A percentile compares a stretch with the other conserved stretches of the same genome.
phyloP scores from a whole-genome alignment of 2,888 invertebrate species.

The Scaptomyza reducta region DNA sequence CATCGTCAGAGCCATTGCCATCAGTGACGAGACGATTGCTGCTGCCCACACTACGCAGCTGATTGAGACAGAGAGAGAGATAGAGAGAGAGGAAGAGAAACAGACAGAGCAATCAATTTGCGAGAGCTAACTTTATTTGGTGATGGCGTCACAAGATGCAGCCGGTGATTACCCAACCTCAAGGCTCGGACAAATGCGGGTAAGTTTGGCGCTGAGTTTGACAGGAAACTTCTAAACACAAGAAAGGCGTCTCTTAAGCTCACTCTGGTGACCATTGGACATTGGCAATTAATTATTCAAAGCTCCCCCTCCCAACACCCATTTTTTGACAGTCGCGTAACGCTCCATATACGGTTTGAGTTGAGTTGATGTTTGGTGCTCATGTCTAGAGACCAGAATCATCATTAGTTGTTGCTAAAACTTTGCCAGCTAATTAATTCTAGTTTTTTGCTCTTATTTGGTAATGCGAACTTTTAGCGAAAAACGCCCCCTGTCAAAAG shows the following conservation, averaged over 20 bases:
- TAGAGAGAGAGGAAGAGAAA: not conserved
- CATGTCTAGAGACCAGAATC: slow-evolving; percentile 23
- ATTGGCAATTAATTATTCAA: slow-evolving; percentile 37
- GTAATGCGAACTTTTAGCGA: slow-evolving; percentile 24
- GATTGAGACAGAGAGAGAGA: not conserved
- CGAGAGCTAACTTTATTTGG: slow-evolving; percentile 65
- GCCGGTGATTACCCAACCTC: slow-evolving; percentile 81
- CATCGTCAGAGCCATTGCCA: slow-evolving; percentile 41
- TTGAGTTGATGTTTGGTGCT: slow-evolving; percentile 9
- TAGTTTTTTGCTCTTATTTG: slow-evolving; percentile 43
- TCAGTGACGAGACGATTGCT: slow-evolving; percentile 37
- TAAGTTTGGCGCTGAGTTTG: slow-evolving; percentile 64
- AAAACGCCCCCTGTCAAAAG: slow-evolving; percentile 14
- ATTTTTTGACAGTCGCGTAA: slow-evolving; percentile 45
- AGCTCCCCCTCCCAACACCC: not conserved
- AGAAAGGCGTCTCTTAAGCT: slow-evolving; percentile 11
- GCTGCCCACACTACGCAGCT: slow-evolving; percentile 56
- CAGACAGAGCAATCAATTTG: slow-evolving; percentile 8
- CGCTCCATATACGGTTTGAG: slow-evolving; percentile 42
- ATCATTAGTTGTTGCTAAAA: slow-evolving; percentile 6
- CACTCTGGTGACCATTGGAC: not conserved
- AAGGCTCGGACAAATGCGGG: slow-evolving; percentile 85
- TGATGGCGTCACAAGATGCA: slow-evolving; percentile 84
- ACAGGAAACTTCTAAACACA: slow-evolving; percentile 42
- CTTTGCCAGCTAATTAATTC: slow-evolving; percentile 57